phyloP scores from a whole-genome alignment of 2,113 vertebrate genomes.

The Vireo altiloquus region DNA sequence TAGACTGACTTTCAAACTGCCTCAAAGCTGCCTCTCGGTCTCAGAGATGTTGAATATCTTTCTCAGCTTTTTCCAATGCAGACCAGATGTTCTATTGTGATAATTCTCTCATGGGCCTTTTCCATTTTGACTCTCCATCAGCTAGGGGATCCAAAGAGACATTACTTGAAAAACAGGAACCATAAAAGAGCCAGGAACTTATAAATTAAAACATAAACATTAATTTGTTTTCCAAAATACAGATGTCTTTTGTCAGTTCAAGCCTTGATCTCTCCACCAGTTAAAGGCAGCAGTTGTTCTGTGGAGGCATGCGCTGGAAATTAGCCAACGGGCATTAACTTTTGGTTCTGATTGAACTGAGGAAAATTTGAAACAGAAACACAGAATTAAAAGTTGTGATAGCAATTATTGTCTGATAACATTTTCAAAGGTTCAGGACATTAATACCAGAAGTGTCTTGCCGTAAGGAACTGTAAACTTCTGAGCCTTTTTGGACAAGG shows the following conservation, averaged over 20 bases:
- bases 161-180: slow-evolving; percentile 60
- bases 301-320: slow-evolving; percentile 52
- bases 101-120: slow-evolving; percentile 57
- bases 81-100: slow-evolving; percentile 61
- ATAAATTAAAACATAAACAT: slow-evolving; percentile 69
- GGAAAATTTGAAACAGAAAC: slow-evolving; percentile 45
- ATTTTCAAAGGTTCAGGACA: not conserved
- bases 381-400: slow-evolving; percentile 3
- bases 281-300: slow-evolving; percentile 54
- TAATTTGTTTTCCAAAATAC: slow-evolving; percentile 66
- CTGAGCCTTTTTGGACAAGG: not conserved
- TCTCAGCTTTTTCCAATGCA: slow-evolving; percentile 53
- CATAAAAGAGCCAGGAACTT: slow-evolving; percentile 65
- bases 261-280: slow-evolving; percentile 61
- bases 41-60: slow-evolving; percentile 41
- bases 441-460: not conserved
- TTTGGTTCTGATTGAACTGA: slow-evolving; percentile 46
- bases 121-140: slow-evolving; percentile 62
- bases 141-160: slow-evolving; percentile 50
- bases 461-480: not conserved
- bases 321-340: slow-evolving; percentile 53
- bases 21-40: not conserved
- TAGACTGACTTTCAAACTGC: not conserved
- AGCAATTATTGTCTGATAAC: not conserved
- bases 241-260: slow-evolving; percentile 61